Conservation (phyloP, 2,888 invertebrate species). For the Pseudococcus jackbeardsleyi region DNA sequence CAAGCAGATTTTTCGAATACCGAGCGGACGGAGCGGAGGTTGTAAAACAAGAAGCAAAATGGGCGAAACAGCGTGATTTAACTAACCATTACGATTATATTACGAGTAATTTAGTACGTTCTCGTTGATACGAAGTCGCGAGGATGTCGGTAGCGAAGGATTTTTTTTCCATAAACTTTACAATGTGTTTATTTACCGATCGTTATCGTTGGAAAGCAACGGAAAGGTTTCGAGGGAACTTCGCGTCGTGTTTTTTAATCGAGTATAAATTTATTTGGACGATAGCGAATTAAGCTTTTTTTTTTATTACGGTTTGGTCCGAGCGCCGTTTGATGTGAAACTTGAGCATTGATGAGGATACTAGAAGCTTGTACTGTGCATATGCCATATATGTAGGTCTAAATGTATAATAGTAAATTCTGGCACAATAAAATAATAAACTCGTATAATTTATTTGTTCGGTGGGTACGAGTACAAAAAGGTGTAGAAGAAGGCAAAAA, state of each 20-base stretch:
- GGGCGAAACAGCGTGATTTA: constrained; percentile 17
- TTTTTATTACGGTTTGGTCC: background rate
- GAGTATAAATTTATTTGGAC: constrained; percentile 2
- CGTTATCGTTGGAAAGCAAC: background rate
- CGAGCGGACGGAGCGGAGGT: background rate
- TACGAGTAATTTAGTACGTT: constrained; percentile 13
- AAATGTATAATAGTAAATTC: background rate
- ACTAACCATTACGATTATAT: constrained; percentile 17
- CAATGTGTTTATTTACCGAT: constrained; percentile 53
- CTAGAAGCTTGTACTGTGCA: background rate
- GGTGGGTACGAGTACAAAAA: background rate
- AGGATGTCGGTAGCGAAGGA: constrained; percentile 26
- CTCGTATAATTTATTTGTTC: constrained; percentile 28
- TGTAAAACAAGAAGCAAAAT: constrained; percentile 12
- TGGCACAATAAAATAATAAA: constrained; percentile 50
- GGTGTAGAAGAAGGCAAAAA: background rate
- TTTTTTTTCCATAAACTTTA: constrained; percentile 46
- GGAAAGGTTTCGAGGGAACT: background rate
- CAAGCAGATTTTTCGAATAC: background rate
- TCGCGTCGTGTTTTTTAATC: constrained; percentile 38
- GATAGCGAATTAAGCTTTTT: constrained; percentile 3
- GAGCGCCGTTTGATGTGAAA: background rate
- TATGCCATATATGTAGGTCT: background rate
- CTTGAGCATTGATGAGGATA: background rate
- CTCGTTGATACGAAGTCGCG: constrained; percentile 7